Evolutionary conservation across 1,140 invertebrate species (phyloP).

Genomic region (Trichogramma pretiosum): DNA sequence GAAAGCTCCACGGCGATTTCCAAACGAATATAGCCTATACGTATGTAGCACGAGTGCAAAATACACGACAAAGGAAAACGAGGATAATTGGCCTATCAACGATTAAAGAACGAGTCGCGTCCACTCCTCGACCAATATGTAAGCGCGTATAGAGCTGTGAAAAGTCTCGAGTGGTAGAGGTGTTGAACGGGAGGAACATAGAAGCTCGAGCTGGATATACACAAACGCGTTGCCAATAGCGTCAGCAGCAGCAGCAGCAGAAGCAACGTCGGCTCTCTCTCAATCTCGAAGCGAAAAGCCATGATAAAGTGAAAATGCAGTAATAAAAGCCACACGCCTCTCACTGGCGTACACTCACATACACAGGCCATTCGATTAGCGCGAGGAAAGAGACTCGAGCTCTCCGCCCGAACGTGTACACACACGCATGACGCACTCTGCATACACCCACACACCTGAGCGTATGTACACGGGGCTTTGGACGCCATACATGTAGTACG

Average conservation of each 20-base stretch:
- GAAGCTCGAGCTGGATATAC: too few species aligned
- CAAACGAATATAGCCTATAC: too few species aligned
- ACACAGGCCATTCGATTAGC: constrained; percentile 4
- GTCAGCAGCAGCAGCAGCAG: too few species aligned
- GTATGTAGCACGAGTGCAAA: not conserved
- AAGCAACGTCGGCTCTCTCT: too few species aligned
- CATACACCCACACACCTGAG: constrained; percentile 9
- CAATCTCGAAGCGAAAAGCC: constrained; percentile 37
- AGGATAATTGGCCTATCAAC: constrained; percentile 11
- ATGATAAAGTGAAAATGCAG: constrained; percentile 46
- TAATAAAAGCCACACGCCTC: constrained; percentile 39
- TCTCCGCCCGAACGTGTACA: not conserved
- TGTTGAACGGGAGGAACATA: constrained; percentile 6
- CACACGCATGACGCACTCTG: not conserved
- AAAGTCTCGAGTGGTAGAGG: constrained; percentile 2
- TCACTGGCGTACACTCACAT: not conserved
- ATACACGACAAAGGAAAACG: not conserved
- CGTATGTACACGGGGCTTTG: too few species aligned
- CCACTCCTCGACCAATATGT: too few species aligned
- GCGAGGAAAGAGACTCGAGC: not conserved
- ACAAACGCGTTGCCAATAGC: too few species aligned
- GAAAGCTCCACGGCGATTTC: too few species aligned
- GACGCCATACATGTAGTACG: too few species aligned
- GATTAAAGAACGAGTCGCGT: constrained; percentile 9
- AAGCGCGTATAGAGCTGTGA: too few species aligned